Conservation (phyloP, 2,113 vertebrate species). For the Nothoprocta perdicaria region DNA sequence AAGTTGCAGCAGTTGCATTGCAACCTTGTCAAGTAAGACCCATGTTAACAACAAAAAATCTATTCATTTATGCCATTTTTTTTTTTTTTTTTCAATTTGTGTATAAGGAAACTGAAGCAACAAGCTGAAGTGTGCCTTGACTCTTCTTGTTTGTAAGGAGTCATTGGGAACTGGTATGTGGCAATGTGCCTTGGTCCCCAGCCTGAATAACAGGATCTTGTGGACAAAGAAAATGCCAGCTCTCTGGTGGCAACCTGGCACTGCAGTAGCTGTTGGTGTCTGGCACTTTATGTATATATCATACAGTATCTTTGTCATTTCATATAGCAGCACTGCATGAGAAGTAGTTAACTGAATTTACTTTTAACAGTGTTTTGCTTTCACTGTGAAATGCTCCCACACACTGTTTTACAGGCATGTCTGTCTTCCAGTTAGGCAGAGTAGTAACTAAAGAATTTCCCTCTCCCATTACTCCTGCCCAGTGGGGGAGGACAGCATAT, state of each 20-base stretch:
- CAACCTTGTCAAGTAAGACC: not conserved
- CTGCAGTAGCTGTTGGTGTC: slow-evolving; percentile 1
- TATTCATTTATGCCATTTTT: fast-evolving
- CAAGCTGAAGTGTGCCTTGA: not conserved
- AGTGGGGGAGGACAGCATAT: slow-evolving; percentile 67
- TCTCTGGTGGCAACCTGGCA: not conserved
- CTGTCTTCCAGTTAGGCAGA: slow-evolving; percentile 58
- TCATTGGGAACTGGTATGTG: not conserved
- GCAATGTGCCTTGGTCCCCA: not conserved
- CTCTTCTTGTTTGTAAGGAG: not conserved
- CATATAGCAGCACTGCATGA: slow-evolving; percentile 38
- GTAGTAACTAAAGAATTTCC: slow-evolving; percentile 66
- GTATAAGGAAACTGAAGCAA: not conserved
- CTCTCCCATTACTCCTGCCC: slow-evolving; percentile 60
- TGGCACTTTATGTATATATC: not conserved
- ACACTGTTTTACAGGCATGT: slow-evolving; percentile 58
- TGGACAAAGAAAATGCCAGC: not conserved
- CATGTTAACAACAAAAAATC: not conserved
- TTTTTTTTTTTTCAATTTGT: not conserved
- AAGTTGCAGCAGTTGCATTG: not conserved
- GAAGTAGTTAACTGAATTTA: slow-evolving; percentile 66
- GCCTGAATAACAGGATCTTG: not conserved
- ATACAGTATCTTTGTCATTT: slow-evolving; percentile 16
- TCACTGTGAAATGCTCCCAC: slow-evolving; percentile 71
- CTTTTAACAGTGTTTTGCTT: slow-evolving; percentile 70